Base-by-base conservation (phyloP, 2,797 vertebrate genomes). In the Adrianichthys oophorus region DNA sequence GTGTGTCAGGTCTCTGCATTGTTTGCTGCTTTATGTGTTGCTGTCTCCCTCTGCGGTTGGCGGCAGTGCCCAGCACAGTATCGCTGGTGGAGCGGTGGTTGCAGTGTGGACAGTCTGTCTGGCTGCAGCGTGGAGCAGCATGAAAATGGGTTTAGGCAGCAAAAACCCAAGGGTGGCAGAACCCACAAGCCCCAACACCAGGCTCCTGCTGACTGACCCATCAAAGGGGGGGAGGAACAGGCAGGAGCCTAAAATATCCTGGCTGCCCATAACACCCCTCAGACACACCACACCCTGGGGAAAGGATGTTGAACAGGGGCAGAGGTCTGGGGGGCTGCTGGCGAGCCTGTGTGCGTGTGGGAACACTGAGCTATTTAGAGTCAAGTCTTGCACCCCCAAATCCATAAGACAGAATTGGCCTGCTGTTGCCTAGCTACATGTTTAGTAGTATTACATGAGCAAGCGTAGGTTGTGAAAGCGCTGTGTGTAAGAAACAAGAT, bases 371-470 rank as follows among this genome's bases (percentile, higher is more conserved):
- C 78, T 79, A 85, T 79, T 80, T 78, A 76, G 68, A 76, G 73
- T 57, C 59, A 1, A 5, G 77, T 66, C 76, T 80, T 44, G 71
- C 71, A 53, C 72, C 72, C 71, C 72, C 71, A 73, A 72, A 81
- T 62, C 72, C 76, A 76, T 69, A 4, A 52, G 76, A 70, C 75
- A 55, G 77, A 87, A 77, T 79, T 84, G 83, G 74, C 73, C 76
- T 69, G 18, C 78, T 79, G 87, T 86, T 87, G 87, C 84, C 78
- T 89, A 76, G 85, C 62, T 70, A 87, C 87, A 41, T 68, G 74
- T 77, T 83, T 69, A 46, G 71, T 68, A 64, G 79, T 77, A 80
- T 84, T 77, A 82, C 78, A 84, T 71, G 79, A 74, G 72, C 66
- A 63, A 82, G 80, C 53, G 80, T 80, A 84, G 82, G 82, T 79